phyloP scores from a whole-genome alignment of 2,888 invertebrate species.

The Gymnosoma rotundatum region DNA sequence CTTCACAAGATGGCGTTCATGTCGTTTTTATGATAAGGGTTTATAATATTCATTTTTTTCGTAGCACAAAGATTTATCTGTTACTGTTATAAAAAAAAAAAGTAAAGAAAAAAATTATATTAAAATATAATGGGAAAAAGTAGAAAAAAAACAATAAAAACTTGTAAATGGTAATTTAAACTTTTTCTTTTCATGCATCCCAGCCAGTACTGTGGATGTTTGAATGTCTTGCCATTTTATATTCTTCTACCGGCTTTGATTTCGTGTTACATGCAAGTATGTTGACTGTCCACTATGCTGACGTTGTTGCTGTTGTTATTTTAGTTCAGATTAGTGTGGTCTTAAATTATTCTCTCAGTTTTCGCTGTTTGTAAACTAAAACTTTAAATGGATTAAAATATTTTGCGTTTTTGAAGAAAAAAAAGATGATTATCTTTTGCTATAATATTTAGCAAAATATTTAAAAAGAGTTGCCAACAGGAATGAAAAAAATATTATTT shows the following conservation, averaged over 20 bases:
- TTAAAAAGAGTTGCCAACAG: constrained; percentile 40
- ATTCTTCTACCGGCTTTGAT: constrained; percentile 69
- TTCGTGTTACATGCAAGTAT: constrained; percentile 72
- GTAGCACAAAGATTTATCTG: constrained; percentile 59
- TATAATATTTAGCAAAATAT: constrained; percentile 57
- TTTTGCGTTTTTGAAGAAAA: constrained; percentile 47
- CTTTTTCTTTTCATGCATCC: constrained; percentile 55
- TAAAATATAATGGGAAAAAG: constrained; percentile 27
- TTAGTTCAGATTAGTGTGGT: constrained; percentile 54
- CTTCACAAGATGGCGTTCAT: constrained; percentile 34
- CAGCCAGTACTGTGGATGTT: constrained; percentile 37
- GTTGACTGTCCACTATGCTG: constrained; percentile 41
- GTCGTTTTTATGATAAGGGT: constrained; percentile 46
- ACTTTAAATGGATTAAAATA: constrained; percentile 65
- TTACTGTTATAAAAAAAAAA: constrained; percentile 3
- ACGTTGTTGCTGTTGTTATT: constrained; percentile 8
- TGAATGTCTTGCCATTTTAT: constrained; percentile 61
- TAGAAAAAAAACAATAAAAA: constrained; percentile 16
- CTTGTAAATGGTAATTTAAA: constrained; percentile 67
- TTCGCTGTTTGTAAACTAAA: constrained; percentile 37
- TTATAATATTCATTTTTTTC: constrained; percentile 39
- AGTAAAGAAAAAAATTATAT: background rate
- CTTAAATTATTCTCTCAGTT: constrained; percentile 23
- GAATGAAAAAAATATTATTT: too few relatives aligned
- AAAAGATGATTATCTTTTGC: constrained; percentile 62